These are phyloP conservation scores for Mystacornis crossleyi DNA, from an alignment of 2,113 vertebrate species.

Conservation along the genomic window DNA sequence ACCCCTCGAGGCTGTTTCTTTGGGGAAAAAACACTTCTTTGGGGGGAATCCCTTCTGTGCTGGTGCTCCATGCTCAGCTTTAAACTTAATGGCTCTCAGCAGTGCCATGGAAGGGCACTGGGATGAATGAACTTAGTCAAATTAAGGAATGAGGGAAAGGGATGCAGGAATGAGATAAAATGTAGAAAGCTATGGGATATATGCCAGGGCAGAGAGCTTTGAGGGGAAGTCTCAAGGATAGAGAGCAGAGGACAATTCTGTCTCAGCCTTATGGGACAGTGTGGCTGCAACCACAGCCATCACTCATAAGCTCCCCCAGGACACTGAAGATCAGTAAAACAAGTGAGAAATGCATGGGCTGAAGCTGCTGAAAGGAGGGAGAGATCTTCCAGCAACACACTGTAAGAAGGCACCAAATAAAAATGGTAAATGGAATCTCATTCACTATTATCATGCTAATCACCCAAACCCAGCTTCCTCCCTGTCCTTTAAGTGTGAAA, in stretches of 20 bases:
- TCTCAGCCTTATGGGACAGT: neutral
- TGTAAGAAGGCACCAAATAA: neutral
- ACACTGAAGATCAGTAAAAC: neutral
- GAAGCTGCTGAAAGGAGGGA: neutral
- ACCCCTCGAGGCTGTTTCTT: neutral
- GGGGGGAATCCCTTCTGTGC: neutral
- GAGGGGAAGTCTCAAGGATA: neutral
- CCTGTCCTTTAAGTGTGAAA: neutral
- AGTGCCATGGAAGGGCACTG: neutral
- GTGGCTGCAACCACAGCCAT: neutral
- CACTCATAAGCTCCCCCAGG: neutral
- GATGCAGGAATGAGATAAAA: neutral
- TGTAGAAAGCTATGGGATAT: neutral
- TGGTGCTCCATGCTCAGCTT: neutral
- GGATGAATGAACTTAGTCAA: neutral
- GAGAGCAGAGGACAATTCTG: neutral
- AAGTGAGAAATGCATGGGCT: neutral
- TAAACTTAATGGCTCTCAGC: neutral
- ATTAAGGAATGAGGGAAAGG: neutral
- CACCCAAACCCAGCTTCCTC: neutral
- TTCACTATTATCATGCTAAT: neutral
- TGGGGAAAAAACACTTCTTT: fast-evolving
- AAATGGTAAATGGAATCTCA: neutral
- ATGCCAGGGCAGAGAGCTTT: neutral
- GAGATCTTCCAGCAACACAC: neutral